These are phyloP conservation scores for Orthonyx spaldingii DNA, from an alignment of 2,113 vertebrate genomes.

Conservation along the genomic window DNA sequence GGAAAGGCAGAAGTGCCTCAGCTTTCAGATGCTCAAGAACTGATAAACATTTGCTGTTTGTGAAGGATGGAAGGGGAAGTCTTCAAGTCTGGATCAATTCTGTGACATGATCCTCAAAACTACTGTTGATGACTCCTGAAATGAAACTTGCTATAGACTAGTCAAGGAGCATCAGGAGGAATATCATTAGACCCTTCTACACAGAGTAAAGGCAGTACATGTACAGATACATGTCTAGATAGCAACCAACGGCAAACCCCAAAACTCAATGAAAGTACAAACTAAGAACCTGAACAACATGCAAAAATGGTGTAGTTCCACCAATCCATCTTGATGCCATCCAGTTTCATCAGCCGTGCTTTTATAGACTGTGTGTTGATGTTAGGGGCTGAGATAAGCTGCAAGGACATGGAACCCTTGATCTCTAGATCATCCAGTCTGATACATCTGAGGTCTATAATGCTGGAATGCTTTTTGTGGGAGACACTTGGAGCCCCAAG, in stretches of 20 bases:
- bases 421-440: not conserved
- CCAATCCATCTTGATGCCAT: not conserved
- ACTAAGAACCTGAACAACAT: not conserved
- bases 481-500: not conserved
- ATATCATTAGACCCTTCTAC: not conserved
- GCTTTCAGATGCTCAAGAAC: not conserved
- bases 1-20: not conserved
- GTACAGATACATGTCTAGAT: not conserved
- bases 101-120: not conserved
- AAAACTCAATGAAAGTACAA: not conserved
- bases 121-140: not conserved
- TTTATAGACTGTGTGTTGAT: not conserved
- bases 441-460: not conserved
- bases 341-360: not conserved
- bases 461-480: not conserved
- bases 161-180: not conserved
- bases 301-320: not conserved
- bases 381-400: rapidly evolving
- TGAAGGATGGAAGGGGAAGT: not conserved
- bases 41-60: not conserved
- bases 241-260: not conserved
- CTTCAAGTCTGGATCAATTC: not conserved
- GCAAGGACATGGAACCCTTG: not conserved
- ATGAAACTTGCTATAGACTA: not conserved
- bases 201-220: not conserved